These are phyloP conservation scores for Verasper variegatus DNA, from an alignment of 2,113 vertebrate species.

Conservation along the genomic window DNA sequence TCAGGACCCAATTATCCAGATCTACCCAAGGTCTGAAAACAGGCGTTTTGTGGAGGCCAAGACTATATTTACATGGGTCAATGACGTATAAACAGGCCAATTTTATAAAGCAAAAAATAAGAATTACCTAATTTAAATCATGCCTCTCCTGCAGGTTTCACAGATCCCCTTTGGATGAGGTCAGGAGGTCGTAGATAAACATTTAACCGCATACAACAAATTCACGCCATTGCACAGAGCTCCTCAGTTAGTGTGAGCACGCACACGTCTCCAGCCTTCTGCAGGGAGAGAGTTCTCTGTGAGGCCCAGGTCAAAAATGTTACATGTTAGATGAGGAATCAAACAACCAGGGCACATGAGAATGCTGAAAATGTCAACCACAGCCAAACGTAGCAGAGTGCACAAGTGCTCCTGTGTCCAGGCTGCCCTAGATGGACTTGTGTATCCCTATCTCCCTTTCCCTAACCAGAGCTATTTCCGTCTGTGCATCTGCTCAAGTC, in stretches of 20 bases:
- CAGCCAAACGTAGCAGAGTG: slow-evolving; percentile 43
- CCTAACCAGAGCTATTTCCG: slow-evolving; percentile 47
- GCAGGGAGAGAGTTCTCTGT: background rate
- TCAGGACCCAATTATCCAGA: too few species aligned
- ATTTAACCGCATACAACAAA: slow-evolving; percentile 19
- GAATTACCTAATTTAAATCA: background rate
- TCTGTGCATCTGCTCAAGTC: slow-evolving; percentile 49
- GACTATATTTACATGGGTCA: background rate
- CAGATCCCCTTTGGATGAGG: slow-evolving; percentile 33
- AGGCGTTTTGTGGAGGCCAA: background rate
- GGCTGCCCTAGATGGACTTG: slow-evolving; percentile 45
- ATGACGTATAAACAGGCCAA: too few species aligned
- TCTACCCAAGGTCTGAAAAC: too few species aligned
- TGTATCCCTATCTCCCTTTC: slow-evolving; percentile 24
- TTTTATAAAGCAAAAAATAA: too few species aligned
- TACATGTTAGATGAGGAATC: slow-evolving; percentile 57
- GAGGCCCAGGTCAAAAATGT: slow-evolving; percentile 43
- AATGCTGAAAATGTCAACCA: slow-evolving; percentile 30
- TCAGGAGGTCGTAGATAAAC: slow-evolving; percentile 32
- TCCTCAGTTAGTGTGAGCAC: background rate
- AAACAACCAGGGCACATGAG: slow-evolving; percentile 39
- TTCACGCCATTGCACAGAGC: slow-evolving; percentile 16
- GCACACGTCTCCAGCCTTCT: background rate
- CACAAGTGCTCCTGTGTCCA: slow-evolving; percentile 22
- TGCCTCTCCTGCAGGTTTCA: slow-evolving; percentile 14